Conservation (phyloP, 2,113 vertebrate genomes). For the Strigops habroptila region DNA sequence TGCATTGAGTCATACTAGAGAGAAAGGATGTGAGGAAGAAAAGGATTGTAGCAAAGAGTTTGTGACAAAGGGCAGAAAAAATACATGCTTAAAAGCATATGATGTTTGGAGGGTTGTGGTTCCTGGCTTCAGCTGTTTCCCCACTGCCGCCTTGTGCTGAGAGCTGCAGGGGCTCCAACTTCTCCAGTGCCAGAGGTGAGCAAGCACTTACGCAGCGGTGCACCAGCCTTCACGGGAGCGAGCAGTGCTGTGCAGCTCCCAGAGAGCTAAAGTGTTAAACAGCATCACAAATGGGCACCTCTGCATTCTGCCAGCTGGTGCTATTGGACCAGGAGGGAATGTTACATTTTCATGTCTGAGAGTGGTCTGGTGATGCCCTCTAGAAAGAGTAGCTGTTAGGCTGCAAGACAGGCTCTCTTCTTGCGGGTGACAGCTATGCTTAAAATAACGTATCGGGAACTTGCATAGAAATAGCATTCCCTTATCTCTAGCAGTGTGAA, state of each 20-base stretch:
- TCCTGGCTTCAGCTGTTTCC: neutral
- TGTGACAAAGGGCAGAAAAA: neutral
- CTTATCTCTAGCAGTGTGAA: slow-evolving; percentile 45
- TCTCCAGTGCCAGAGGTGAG: neutral
- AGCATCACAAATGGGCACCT: neutral
- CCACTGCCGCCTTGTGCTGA: neutral
- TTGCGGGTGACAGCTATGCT: rapidly evolving
- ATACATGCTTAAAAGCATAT: neutral
- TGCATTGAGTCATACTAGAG: neutral
- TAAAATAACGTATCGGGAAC: slow-evolving; percentile 18
- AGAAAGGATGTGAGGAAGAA: neutral
- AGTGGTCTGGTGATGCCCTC: neutral
- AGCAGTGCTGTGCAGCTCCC: rapidly evolving
- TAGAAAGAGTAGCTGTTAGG: neutral
- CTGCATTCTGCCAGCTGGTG: neutral
- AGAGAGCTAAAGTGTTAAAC: neutral
- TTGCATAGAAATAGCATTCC: slow-evolving; percentile 29
- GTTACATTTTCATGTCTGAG: neutral
- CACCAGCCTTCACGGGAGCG: rapidly evolving
- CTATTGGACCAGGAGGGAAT: neutral
- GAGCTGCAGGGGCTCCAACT: neutral
- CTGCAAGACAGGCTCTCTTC: neutral
- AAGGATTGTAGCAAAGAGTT: neutral
- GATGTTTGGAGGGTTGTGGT: neutral
- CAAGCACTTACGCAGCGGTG: neutral